Conservation (phyloP, 2,888 invertebrate genomes). For the Clusia tigrina region DNA sequence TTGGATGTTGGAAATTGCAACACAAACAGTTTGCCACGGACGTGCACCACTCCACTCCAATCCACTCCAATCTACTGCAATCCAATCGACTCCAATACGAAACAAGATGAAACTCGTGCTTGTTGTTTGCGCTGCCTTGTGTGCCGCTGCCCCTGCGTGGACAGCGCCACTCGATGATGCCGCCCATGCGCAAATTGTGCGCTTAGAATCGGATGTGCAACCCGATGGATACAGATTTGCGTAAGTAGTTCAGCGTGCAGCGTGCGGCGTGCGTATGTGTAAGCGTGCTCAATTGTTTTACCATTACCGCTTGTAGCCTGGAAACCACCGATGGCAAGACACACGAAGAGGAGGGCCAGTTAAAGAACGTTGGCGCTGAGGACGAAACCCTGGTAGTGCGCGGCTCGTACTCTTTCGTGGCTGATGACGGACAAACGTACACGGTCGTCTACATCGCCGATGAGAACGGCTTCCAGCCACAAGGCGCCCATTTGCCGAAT, state of each 20-base stretch:
- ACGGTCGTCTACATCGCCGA: slow-evolving; percentile 63
- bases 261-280: not conserved
- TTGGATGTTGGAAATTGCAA: not conserved
- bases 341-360: slow-evolving; percentile 69
- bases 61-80: too few species aligned
- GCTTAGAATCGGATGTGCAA: slow-evolving; percentile 66
- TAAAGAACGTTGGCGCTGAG: slow-evolving; percentile 71
- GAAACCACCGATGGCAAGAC: slow-evolving; percentile 73
- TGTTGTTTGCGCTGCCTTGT: slow-evolving; percentile 52
- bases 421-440: slow-evolving; percentile 70
- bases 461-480: slow-evolving; percentile 63
- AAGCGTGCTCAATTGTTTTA: not conserved
- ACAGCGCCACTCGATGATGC: slow-evolving; percentile 50
- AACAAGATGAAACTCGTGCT: slow-evolving; percentile 54
- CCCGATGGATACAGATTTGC: slow-evolving; percentile 69
- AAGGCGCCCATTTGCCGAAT: slow-evolving; percentile 60
- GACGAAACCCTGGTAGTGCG: slow-evolving; percentile 70
- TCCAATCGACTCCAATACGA: not conserved
- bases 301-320: slow-evolving; percentile 64
- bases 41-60: too few species aligned
- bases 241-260: slow-evolving; percentile 58
- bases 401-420: slow-evolving; percentile 70
- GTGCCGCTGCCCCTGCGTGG: slow-evolving; percentile 53
- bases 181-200: slow-evolving; percentile 47
- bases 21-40: not conserved